Percentiles rank a stretch among this genome's conserved stretches.
These are phyloP conservation scores for Trachops cirrhosus DNA, from an alignment of 2,797 vertebrate genomes.

Conservation along the genomic window DNA sequence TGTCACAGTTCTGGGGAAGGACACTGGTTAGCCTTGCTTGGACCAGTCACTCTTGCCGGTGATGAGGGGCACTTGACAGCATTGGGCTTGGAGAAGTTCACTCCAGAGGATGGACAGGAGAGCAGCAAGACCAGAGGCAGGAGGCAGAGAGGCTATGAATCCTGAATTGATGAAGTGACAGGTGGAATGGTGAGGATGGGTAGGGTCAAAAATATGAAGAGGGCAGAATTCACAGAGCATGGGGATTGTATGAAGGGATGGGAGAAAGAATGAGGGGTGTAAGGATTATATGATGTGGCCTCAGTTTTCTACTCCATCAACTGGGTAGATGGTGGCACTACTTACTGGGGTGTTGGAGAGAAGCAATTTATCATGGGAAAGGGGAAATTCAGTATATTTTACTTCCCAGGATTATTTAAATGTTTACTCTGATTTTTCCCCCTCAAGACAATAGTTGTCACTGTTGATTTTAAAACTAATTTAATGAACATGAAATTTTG, in stretches of 20 bases:
- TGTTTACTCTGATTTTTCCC: not conserved
- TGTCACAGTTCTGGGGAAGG: not conserved
- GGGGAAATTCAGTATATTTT: not conserved
- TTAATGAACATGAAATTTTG: not conserved
- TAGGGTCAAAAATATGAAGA: not conserved
- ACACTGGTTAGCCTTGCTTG: not conserved
- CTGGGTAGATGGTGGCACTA: not conserved
- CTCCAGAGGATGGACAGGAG: not conserved
- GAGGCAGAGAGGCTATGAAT: not conserved
- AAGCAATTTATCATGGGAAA: not conserved
- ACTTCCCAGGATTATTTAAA: not conserved
- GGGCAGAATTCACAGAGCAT: not conserved
- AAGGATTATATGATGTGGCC: not conserved
- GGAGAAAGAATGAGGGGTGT: not conserved
- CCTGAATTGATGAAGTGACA: not conserved
- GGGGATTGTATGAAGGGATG: no score
- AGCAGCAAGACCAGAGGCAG: not conserved
- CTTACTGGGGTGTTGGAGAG: not conserved
- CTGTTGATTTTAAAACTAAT: not conserved
- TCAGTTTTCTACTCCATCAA: not conserved
- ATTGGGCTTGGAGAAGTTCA: not conserved
- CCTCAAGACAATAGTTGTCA: not conserved
- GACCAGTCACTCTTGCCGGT: not conserved
- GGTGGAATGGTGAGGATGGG: not conserved
- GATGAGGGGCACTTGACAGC: not conserved